These are phyloP conservation scores for Zelleria hepariella DNA, from an alignment of 2,888 invertebrate species.

Conservation along the genomic window DNA sequence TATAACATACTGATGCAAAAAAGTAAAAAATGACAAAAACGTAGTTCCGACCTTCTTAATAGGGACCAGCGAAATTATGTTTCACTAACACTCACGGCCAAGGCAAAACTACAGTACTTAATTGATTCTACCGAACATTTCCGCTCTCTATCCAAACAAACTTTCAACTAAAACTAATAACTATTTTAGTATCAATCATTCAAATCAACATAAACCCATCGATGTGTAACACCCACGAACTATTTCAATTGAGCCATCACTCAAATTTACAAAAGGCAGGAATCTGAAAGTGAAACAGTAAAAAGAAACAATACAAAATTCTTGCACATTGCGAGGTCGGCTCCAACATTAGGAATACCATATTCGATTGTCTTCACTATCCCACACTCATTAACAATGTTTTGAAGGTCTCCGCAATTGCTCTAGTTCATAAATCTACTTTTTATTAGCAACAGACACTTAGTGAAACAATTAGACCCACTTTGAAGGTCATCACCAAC, in stretches of 20 bases:
- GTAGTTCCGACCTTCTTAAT: no score
- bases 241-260: neutral
- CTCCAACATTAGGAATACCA: constrained; percentile 11
- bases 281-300: neutral
- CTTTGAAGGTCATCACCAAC: constrained; percentile 9
- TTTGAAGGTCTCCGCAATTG: constrained; percentile 29
- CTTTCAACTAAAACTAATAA: neutral
- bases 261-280: neutral
- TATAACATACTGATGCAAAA: no score
- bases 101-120: no score
- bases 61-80: no score
- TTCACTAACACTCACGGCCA: no score
- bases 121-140: no score
- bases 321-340: neutral
- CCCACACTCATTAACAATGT: constrained; percentile 43
- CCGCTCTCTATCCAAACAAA: neutral
- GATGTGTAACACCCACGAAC: neutral
- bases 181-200: neutral
- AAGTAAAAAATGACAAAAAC: no score
- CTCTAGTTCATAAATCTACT: constrained; percentile 11
- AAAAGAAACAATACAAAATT: neutral
- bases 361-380: constrained; percentile 14
- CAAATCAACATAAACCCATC: neutral
- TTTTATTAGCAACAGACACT: neutral
- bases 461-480: neutral